phyloP scores from a whole-genome alignment of 2,113 vertebrate genomes.

The Pangasianodon gigas region DNA sequence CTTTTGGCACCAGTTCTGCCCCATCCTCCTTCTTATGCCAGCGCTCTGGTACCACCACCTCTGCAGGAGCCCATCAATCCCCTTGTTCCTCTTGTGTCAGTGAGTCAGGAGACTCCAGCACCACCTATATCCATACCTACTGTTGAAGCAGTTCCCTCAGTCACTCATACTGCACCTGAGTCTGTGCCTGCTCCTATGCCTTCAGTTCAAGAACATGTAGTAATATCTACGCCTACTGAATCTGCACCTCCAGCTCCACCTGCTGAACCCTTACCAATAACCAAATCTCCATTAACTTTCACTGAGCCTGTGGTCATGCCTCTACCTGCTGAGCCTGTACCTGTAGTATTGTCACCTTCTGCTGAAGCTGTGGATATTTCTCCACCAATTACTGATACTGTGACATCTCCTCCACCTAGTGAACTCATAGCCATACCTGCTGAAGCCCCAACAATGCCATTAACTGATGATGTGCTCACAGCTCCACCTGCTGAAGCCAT shows the following conservation, averaged over 20 bases:
- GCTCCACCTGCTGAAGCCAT: conserved; percentile 3
- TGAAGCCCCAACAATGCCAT: background rate
- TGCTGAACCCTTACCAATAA: conserved; percentile 4
- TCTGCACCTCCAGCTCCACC: background rate
- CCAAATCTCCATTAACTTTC: background rate
- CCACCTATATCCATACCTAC: conserved; percentile 28
- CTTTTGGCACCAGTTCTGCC: background rate
- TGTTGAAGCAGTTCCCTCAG: conserved; percentile 33
- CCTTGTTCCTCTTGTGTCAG: conserved; percentile 39
- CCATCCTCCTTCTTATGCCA: conserved; percentile 36
- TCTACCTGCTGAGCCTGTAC: conserved; percentile 9
- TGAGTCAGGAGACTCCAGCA: conserved; percentile 40
- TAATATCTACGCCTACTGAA: background rate
- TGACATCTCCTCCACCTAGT: background rate
- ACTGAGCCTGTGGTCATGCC: background rate
- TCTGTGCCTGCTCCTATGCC: background rate
- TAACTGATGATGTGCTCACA: background rate
- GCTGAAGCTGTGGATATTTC: background rate
- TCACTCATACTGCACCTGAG: background rate
- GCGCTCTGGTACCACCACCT: conserved; percentile 28
- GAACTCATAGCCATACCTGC: background rate
- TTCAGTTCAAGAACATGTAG: conserved; percentile 36
- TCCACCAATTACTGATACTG: background rate
- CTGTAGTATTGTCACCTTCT: background rate
- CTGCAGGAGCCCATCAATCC: conserved; percentile 38